These are phyloP conservation scores for Musca domestica DNA, from an alignment of 1,140 invertebrate genomes.

Conservation along the genomic window DNA sequence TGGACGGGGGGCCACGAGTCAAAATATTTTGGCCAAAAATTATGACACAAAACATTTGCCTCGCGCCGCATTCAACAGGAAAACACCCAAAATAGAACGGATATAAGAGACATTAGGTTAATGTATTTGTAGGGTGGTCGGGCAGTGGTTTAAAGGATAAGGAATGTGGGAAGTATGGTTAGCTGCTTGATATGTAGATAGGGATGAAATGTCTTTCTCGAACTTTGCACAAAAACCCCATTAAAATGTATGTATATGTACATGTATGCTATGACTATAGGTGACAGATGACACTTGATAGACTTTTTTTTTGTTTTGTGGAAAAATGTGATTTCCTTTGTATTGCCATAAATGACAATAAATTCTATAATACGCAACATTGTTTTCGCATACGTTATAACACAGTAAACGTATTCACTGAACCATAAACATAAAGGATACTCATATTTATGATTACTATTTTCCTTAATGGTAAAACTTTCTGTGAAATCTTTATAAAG, in stretches of 20 bases:
- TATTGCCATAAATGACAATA: constrained; percentile 4
- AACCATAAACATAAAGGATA: too few species aligned
- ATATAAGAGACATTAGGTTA: constrained; percentile 47
- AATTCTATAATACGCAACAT: too few species aligned
- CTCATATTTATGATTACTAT: too few species aligned
- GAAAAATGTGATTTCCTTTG: constrained; percentile 46
- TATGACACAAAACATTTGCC: not conserved
- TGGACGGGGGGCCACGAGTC: too few species aligned
- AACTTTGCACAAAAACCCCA: not conserved
- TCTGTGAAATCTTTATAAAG: too few species aligned
- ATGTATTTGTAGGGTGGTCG: not conserved
- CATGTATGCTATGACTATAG: constrained; percentile 21
- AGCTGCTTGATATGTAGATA: not conserved
- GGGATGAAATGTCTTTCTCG: not conserved
- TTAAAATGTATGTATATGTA: too few species aligned
- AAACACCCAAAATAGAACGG: constrained; percentile 44
- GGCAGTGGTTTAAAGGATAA: not conserved
- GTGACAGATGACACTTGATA: constrained; percentile 43
- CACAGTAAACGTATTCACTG: too few species aligned
- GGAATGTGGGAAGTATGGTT: too few species aligned
- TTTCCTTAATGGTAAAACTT: too few species aligned
- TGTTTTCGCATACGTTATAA: too few species aligned
- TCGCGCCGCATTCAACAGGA: constrained; percentile 42
- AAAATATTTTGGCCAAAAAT: not conserved
- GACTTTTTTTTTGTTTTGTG: constrained; percentile 10